Percentiles rank a stretch among this genome's conserved stretches.
phyloP scores from a whole-genome alignment of 2,797 vertebrate genomes.

The Fringilla coelebs region DNA sequence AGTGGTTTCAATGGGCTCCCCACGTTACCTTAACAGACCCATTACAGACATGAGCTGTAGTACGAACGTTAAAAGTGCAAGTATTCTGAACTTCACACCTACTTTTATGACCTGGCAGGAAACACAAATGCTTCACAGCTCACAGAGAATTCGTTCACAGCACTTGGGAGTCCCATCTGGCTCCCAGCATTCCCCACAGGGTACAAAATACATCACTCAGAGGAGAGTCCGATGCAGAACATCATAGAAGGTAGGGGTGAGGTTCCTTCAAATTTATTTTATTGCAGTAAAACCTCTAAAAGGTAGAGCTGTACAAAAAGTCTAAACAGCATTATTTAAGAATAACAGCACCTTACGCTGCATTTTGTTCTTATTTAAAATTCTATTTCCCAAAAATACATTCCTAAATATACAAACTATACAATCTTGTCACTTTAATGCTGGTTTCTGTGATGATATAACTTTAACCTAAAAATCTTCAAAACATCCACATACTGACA shows the following conservation, averaged over 20 bases:
- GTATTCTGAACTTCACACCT: conserved; percentile 54
- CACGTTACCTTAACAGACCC: background rate
- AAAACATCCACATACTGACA: conserved; percentile 59
- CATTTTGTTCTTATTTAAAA: conserved; percentile 76
- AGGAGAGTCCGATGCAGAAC: conserved; percentile 59
- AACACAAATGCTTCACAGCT: conserved; percentile 68
- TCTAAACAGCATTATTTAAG: conserved; percentile 71
- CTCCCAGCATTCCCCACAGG: conserved; percentile 53
- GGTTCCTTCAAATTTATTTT: conserved; percentile 66
- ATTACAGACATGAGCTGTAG: conserved; percentile 41
- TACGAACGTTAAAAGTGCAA: conserved; percentile 61
- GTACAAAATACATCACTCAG: conserved; percentile 64
- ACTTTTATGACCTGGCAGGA: conserved; percentile 54
- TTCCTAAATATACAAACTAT: conserved; percentile 86
- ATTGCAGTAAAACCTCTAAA: conserved; percentile 77
- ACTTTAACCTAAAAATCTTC: conserved; percentile 67
- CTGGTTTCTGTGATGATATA: conserved; percentile 76
- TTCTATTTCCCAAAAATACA: conserved; percentile 80
- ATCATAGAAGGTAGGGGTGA: conserved; percentile 49
- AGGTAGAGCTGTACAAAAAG: conserved; percentile 78
- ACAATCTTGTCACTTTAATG: conserved; percentile 79
- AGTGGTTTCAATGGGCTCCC: conserved; percentile 68
- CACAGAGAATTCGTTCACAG: conserved; percentile 49
- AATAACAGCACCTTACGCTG: conserved; percentile 70
- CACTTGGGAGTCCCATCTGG: conserved; percentile 15